phyloP scores from a whole-genome alignment of 2,113 vertebrate species.

The Gila orcuttii region DNA sequence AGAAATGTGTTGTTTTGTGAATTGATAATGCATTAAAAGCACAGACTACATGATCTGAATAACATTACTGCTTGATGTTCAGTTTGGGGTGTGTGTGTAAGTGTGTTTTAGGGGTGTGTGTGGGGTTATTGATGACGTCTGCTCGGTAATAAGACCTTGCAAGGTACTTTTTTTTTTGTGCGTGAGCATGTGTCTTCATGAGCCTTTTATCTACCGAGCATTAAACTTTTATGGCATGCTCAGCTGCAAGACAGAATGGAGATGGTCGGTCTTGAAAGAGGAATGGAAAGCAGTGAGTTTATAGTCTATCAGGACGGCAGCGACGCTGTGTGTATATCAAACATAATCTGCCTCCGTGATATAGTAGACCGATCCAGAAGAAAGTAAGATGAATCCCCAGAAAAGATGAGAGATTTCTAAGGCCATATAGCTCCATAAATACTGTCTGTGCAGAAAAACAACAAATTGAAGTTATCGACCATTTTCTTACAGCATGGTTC shows the following conservation, averaged over 20 bases:
- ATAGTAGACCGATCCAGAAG: neutral
- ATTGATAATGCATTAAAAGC: neutral
- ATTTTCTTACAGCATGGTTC: neutral
- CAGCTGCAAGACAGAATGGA: conserved; percentile 36
- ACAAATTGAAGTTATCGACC: neutral
- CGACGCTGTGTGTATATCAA: conserved; percentile 49
- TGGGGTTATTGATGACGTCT: conserved; percentile 27
- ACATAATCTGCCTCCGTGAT: conserved; percentile 45
- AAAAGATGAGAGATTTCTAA: conserved; percentile 33
- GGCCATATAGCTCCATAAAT: conserved; percentile 12
- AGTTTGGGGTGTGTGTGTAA: neutral
- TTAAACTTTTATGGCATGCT: conserved; percentile 39
- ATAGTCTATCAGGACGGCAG: conserved; percentile 32
- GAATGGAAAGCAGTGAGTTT: conserved; percentile 29
- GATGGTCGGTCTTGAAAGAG: conserved; percentile 41
- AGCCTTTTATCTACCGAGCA: conserved; percentile 46
- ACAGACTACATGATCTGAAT: neutral
- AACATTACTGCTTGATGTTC: neutral
- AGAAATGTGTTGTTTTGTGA: conserved; percentile 4
- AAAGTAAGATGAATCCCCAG: conserved; percentile 31
- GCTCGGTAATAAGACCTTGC: conserved; percentile 7
- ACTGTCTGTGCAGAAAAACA: neutral
- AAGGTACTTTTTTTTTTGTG: conserved; percentile 2
- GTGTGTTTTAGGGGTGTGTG: conserved; percentile 2
- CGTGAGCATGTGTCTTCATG: conserved; percentile 14